phyloP scores from a whole-genome alignment of 1,140 invertebrate genomes.

The Armadillidium nasatum region DNA sequence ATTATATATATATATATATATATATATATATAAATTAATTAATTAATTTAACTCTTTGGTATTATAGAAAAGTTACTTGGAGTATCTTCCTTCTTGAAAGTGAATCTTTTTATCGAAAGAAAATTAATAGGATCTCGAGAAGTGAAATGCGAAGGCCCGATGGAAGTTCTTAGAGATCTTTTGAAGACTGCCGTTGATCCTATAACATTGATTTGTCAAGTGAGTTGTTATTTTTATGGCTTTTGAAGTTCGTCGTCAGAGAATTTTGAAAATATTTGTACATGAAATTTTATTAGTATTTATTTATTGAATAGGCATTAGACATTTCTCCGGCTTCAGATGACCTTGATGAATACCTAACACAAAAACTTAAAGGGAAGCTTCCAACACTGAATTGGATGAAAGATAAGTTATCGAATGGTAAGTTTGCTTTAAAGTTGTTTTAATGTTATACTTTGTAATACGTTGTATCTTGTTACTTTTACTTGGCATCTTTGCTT shows the following conservation, averaged over 20 bases:
- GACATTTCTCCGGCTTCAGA: constrained; percentile 30
- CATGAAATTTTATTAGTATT: too few species aligned
- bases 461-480: too few species aligned
- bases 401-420: too few species aligned
- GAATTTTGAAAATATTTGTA: too few species aligned
- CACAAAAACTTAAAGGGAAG: constrained; percentile 26
- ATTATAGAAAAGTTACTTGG: not conserved
- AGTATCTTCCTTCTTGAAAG: constrained; percentile 24
- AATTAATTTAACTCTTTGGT: not conserved
- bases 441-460: too few species aligned
- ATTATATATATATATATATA: too few species aligned
- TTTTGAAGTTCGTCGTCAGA: not conserved
- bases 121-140: constrained; percentile 28
- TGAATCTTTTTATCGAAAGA: constrained; percentile 25
- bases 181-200: constrained; percentile 22
- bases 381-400: not conserved
- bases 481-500: too few species aligned
- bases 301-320: constrained; percentile 24
- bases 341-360: constrained; percentile 26
- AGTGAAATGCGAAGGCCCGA: constrained; percentile 33
- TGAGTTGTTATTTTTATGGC: not conserved
- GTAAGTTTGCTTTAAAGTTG: too few species aligned
- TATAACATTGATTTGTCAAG: constrained; percentile 37
- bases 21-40: not conserved
- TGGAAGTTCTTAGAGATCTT: constrained; percentile 29